These are phyloP conservation scores for Platalea minor DNA, from an alignment of 2,797 vertebrate genomes.

Conservation along the genomic window DNA sequence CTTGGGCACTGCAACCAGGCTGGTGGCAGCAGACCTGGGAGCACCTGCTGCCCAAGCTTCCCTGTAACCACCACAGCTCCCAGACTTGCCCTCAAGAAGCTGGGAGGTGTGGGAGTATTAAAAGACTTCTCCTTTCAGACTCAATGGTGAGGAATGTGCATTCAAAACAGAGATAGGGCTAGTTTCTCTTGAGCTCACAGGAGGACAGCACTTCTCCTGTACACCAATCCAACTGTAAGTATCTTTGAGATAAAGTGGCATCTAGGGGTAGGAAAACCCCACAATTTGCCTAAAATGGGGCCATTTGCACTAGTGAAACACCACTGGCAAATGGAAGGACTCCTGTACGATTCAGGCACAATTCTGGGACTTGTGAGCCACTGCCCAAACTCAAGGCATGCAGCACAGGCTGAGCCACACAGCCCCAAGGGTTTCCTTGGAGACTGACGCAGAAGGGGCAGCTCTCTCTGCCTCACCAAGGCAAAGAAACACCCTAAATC, in stretches of 20 bases:
- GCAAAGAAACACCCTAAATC: background rate
- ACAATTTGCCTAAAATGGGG: background rate
- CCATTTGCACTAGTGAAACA: background rate
- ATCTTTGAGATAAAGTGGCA: background rate
- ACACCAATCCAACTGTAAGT: background rate
- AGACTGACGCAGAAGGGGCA: constrained; percentile 1
- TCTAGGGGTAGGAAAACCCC: background rate
- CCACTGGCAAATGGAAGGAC: background rate
- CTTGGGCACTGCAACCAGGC: background rate
- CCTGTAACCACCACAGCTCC: background rate
- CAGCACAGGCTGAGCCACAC: background rate
- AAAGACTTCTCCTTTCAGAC: background rate
- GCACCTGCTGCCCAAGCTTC: background rate
- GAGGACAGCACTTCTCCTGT: background rate
- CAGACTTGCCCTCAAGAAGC: background rate
- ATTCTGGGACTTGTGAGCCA: background rate
- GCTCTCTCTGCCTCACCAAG: background rate
- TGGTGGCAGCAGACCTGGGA: background rate
- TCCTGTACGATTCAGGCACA: background rate
- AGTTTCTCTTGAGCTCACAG: fast-evolving
- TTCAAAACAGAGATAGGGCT: background rate
- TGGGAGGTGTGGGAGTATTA: background rate
- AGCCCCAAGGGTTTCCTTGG: constrained; percentile 12
- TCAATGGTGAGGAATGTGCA: background rate
- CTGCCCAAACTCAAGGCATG: background rate